Base-by-base conservation (phyloP, 2,888 invertebrate species). In the Lasioglossum lativentre region DNA sequence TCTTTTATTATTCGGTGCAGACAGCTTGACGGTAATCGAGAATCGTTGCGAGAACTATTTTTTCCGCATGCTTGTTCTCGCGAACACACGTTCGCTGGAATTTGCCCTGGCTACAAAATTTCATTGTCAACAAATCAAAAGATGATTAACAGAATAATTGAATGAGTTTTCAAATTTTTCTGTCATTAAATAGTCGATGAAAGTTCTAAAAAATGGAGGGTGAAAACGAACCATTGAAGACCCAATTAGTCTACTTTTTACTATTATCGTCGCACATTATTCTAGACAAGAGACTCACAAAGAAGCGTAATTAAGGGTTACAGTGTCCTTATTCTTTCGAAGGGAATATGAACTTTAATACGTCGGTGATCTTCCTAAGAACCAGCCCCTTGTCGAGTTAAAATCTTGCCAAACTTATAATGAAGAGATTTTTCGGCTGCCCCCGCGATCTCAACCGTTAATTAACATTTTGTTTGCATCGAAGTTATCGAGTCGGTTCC, bases 381-480 rank as follows among this genome's bases (percentile, higher is more conserved):
- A 59, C 56, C 75, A 42, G 38, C 30, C 66, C 59, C 74, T 77
- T 34, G 86, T 83, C 73, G 82, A 89, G 83, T 82, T 86, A 89
- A 90, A 92, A 92, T 91, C 91, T 91, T 90, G 73, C 83, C 85
- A 84, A 93, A 93, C 90, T 93, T 91, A 88, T 91, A 92, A 91
- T 88, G 90, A 92, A 92, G 90, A 90, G 90, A 92, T 93, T 92
- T 92, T 92, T 91, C 89, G 89, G 85, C 81, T 76, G 71, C 75
- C 78, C 86, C 75, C 63, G 70, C 78, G 70, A 77, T 70, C 74
- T 52, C 71, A 68, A 78, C 78, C 85, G 90, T 92, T 93, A 93
- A 93, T 93, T 93, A 93, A 92, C 91, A 91, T 91, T 91, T 91
- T 91, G 91, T 92, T 93, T 91, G 91, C 90, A 83, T 78, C 88